Evolutionary conservation across 2,797 vertebrate genomes (phyloP).

Genomic region (Paratrypauchen microcephalus): DNA sequence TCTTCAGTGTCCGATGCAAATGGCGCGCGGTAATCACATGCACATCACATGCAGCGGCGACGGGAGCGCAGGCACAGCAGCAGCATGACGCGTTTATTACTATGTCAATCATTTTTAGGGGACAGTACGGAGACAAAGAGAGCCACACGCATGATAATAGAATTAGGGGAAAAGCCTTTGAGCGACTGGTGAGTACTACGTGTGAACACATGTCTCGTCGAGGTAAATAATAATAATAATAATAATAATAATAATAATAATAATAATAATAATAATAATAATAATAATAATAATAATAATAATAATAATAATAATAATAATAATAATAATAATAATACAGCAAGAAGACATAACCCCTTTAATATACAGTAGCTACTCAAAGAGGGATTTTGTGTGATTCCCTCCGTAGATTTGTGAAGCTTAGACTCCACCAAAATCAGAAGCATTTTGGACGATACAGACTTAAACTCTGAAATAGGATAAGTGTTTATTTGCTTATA

Average conservation of each 20-base stretch:
- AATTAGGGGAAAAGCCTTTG: slow-evolving; percentile 72
- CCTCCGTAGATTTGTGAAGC: slow-evolving; percentile 87
- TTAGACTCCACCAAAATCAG: slow-evolving; percentile 14
- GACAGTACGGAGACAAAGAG: slow-evolving; percentile 71
- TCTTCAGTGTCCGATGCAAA: slow-evolving; percentile 72
- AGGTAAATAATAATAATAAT: slow-evolving; percentile 11
- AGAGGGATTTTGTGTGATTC: too few relatives aligned
- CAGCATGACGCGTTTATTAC: slow-evolving; percentile 77
- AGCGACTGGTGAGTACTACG: slow-evolving; percentile 66
- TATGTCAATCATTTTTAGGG: slow-evolving; percentile 76
- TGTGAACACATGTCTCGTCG: slow-evolving; percentile 19
- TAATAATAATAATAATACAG: neutral
- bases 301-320: neutral
- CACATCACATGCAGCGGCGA: slow-evolving; percentile 12
- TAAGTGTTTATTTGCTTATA: slow-evolving; percentile 36
- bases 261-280: slow-evolving; percentile 11
- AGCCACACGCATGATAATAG: slow-evolving; percentile 61
- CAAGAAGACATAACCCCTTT: too few relatives aligned
- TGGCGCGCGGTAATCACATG: slow-evolving; percentile 67
- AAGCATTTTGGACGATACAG: neutral
- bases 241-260: slow-evolving; percentile 3
- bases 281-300: slow-evolving; percentile 12
- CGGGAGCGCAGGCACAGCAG: slow-evolving; percentile 32
- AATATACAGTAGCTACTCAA: too few relatives aligned
- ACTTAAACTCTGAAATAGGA: slow-evolving; percentile 27